Evolutionary conservation across 2,797 vertebrate genomes (phyloP).

Genomic region (Strix occidentalis): DNA sequence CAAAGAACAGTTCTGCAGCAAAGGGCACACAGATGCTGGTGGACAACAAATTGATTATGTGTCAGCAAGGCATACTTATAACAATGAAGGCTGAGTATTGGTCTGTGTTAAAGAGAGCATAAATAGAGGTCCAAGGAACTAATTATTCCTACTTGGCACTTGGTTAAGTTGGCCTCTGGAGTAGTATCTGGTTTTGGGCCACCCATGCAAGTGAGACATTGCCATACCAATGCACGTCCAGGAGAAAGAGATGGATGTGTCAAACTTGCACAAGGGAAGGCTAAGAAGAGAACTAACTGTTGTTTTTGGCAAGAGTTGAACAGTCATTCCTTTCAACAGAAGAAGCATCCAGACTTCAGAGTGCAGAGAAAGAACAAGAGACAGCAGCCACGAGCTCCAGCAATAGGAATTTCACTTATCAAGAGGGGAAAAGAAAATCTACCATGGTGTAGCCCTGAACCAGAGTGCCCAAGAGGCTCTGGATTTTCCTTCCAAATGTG

Average conservation of each 20-base stretch:
- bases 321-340: neutral
- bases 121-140: neutral
- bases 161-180: neutral
- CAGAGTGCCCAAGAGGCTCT: neutral
- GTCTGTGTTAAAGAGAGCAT: neutral
- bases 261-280: neutral
- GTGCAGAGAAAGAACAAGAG: neutral
- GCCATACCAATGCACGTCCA: neutral
- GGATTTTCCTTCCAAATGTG: neutral
- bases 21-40: neutral
- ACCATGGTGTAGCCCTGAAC: neutral
- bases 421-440: neutral
- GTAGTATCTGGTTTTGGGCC: neutral
- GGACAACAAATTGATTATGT: neutral
- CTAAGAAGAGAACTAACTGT: neutral
- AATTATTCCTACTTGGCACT: neutral
- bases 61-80: neutral
- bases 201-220: neutral
- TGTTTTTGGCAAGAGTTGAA: neutral
- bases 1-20: neutral
- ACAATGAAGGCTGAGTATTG: neutral
- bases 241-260: neutral
- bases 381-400: neutral
- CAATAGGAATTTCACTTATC: neutral
- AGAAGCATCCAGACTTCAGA: neutral